Conservation (phyloP, 2,797 vertebrate species). For the Simalia tracyae region DNA sequence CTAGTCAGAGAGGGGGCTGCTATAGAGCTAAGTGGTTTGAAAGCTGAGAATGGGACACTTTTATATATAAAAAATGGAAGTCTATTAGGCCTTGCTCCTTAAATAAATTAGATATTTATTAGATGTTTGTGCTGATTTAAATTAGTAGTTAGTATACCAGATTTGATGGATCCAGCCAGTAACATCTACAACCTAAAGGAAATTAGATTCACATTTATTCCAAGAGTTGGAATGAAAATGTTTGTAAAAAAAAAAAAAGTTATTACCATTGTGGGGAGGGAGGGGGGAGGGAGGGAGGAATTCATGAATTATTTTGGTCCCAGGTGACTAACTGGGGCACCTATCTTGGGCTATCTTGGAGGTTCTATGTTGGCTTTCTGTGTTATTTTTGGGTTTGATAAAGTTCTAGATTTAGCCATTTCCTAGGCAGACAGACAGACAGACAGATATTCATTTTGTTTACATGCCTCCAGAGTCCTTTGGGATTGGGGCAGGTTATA, state of each 20-base stretch:
- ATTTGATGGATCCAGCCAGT: not conserved
- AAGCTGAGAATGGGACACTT: not conserved
- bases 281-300: not conserved
- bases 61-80: not conserved
- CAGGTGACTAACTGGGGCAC: not conserved
- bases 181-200: not conserved
- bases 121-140: not conserved
- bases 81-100: not conserved
- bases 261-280: not conserved
- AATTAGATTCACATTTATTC: not conserved
- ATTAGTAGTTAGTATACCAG: not conserved
- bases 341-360: not conserved
- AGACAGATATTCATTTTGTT: not conserved
- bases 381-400: not conserved
- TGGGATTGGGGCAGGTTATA: not conserved
- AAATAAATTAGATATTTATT: not conserved
- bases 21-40: not conserved
- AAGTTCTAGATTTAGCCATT: not conserved
- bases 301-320: not conserved
- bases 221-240: not conserved
- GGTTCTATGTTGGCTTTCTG: not conserved
- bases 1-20: not conserved
- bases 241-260: not conserved
- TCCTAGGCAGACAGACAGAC: not conserved
- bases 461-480: not conserved